Evolutionary conservation across 2,797 vertebrate genomes (phyloP), one percentile per base, ranked within the genome.

Genomic region (Semaprochilodus insignis): DNA sequence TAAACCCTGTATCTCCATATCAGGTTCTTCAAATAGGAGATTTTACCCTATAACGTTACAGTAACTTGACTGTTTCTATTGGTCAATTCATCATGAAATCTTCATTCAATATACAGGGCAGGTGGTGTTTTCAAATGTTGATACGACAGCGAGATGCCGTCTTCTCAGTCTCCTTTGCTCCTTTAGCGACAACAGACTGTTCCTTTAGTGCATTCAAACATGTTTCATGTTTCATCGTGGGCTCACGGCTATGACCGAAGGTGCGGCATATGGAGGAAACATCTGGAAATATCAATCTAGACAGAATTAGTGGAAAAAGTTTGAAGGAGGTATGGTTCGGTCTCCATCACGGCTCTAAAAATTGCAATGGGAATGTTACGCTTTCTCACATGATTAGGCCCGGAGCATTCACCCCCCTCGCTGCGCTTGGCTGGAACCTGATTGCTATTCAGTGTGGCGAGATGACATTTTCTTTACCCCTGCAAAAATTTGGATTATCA

Each of bases 241-340:
- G 63, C 78, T 83, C 40, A 54, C 57, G 73, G 73, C 74, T 70
- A 54, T 44, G 36, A 79, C 78, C 71, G 40, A 80, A 83, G 76
- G 34, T 23, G 62, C 31, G 15, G 51, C 87, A 88, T 86, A 81
- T 80, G 87, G 83, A 59, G 17, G 54, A 75, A 85, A 82, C 86
- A 87, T 85, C 86, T 87, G 88, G 88, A 84, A 82, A 82, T 83
- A 86, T 87, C 83, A 82, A 83, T 86, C 83, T 86, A 75, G 59
- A 57, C 83, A 78, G 74, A 79, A 84, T 86, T 82, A 85, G 71
- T 69, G n/a, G 36, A 34, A 36, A 5, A 57, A 59, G 36, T 79
- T 55, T 55, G 34, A 70, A 83, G 72, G 62, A 83, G 67, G 31
- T 59, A 83, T 25, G 80, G 66, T 74, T 82, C 63, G 63, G 27